Conservation (phyloP, 2,797 vertebrate genomes). For the Psittacula derbiana region DNA sequence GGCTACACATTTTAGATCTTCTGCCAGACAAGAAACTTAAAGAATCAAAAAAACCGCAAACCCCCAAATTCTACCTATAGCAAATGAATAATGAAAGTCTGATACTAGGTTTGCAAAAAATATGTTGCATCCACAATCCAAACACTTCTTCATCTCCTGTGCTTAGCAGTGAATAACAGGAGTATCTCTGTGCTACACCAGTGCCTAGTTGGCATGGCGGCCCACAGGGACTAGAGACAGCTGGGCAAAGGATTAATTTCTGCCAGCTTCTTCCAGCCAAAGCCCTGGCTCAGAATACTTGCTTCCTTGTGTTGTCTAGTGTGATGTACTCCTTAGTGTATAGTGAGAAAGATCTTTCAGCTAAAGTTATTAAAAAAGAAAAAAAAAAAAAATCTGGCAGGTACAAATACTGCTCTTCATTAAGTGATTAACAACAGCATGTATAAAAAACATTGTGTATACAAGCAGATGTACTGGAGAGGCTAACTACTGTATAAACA, state of each 20-base stretch:
- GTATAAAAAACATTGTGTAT: neutral
- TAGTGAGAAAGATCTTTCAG: neutral
- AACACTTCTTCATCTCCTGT: neutral
- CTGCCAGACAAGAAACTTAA: neutral
- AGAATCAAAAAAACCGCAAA: neutral
- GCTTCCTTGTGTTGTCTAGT: neutral
- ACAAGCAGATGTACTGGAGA: neutral
- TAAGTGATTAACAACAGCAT: neutral
- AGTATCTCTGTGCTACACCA: neutral
- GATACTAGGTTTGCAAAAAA: neutral
- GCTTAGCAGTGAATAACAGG: neutral
- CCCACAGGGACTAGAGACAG: neutral
- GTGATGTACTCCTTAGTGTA: neutral
- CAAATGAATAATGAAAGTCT: neutral
- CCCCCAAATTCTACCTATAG: accelerated
- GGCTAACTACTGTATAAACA: neutral
- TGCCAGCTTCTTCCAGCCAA: neutral
- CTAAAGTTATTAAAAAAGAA: neutral
- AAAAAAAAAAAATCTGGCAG: neutral
- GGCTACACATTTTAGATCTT: neutral
- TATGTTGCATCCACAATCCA: neutral
- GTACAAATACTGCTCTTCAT: neutral
- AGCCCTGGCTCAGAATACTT: neutral
- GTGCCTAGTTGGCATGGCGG: neutral
- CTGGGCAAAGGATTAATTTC: neutral